Evolutionary conservation across 2,113 vertebrate genomes (phyloP), one percentile per base, ranked within the genome.

Genomic region (Accipiter virgatus): DNA sequence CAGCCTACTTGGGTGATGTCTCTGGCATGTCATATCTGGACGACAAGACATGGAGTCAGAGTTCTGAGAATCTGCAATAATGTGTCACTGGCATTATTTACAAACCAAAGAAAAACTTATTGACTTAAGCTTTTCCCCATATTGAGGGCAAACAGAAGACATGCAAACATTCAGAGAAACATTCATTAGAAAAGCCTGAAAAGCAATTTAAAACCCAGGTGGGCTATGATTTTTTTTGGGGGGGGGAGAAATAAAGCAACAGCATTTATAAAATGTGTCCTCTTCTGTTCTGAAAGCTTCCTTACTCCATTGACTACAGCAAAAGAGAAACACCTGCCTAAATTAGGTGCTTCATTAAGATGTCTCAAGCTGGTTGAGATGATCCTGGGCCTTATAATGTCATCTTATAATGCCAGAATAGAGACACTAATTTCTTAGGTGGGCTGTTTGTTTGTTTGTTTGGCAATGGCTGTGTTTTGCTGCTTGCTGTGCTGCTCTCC

Each of bases 121-220:
- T 95, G 94, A 94, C 81, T 79, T 71, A 62, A 81, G 80, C 71
- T 83, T 93, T 88, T 87, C 59, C 87, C 86, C 86, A 89, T 85
- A 81, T 50, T 38, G 67, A 94, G 91, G 74, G 75, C 96, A 96
- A 97, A 96, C 86, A 94, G 66, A 93, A 93, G 89, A 27, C 50
- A 75, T 38, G 63, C 59, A 96, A 91, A 89, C 88, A 90, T 68
- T 73, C 55, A 36, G 74, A 81, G 91, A 40, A 93, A 74, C 85
- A 63, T 65, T 86, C 90, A 92, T 96, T 92, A 94, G 59, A 52
- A 89, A 94, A 94, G 81, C 72, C 88, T 52, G 53, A 86, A 92
- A 95, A 93, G 95, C 88, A 73, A 81, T 95, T 94, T 94, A 92
- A 91, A 94, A 48, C 59, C 61, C 48, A 88, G 73, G 89, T 89